These are phyloP conservation scores for Alaudala cheleensis DNA, from an alignment of 2,113 vertebrate genomes.

Conservation along the genomic window DNA sequence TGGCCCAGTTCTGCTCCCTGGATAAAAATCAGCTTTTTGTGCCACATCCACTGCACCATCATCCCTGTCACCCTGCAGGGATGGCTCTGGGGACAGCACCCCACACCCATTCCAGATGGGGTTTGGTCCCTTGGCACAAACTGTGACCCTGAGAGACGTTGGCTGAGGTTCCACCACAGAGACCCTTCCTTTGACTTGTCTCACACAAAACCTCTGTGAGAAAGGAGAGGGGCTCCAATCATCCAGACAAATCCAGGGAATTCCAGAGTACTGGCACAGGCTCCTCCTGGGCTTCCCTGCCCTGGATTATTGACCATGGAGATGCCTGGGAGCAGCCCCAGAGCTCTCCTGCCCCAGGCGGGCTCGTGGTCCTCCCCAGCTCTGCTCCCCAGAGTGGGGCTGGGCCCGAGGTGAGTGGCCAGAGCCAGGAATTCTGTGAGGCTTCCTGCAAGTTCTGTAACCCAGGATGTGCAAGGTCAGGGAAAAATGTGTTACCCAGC, in stretches of 20 bases:
- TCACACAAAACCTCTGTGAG: background rate
- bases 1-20: background rate
- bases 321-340: background rate
- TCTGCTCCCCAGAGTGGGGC: background rate
- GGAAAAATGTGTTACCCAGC: background rate
- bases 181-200: background rate
- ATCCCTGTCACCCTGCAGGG: background rate
- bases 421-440: background rate
- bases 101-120: background rate
- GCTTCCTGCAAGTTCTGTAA: background rate
- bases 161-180: background rate
- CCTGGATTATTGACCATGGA: background rate
- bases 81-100: background rate
- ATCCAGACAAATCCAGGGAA: background rate
- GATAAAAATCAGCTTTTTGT: background rate
- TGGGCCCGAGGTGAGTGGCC: background rate
- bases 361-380: background rate
- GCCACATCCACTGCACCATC: background rate
- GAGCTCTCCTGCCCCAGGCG: background rate
- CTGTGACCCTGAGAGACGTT: accelerated
- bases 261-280: background rate
- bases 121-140: background rate
- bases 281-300: background rate
- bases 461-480: background rate
- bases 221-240: background rate